Evolutionary conservation across 2,113 vertebrate genomes (phyloP), one percentile per base, ranked within the genome.

Genomic region (Lagopus leucura): DNA sequence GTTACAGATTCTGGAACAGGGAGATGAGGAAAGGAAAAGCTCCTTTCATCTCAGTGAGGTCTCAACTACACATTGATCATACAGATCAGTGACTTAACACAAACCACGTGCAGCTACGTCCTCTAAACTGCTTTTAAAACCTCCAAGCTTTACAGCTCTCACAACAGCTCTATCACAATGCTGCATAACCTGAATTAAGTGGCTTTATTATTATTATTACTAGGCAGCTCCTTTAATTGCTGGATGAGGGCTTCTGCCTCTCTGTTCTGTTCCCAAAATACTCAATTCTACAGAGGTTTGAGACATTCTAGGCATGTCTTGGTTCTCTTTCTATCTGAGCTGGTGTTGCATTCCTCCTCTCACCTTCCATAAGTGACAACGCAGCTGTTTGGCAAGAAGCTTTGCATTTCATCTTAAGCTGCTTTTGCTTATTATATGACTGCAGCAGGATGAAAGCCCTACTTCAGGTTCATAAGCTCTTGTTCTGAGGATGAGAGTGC

Each of bases 361-460:
- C 7, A 2, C 61, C 77, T 79, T 47, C 81, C 28, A 0, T 5
- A 55, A 15, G 52, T 71, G 52, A 14, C 75, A 27, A 6, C 54
- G 3, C 8, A 34, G 5, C 42, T 87, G 50, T 15, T 11, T n/a
- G 58, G 84, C 58, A 45, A 87, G 78, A 16, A 89, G 91, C 75
- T 82, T 80, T 74, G 60, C 28, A 7, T 82, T 81, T 91, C 60
- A 91, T 85, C 87, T 64, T 64, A 77, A 93, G 72, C 69, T 74
- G 45, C 78, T 95, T 93, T 82, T 76, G 64, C 45, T 89, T 34
- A 21, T 79, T 76, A 76, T 19, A 8, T 61, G 71, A 36, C 55
- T 73, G 54, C 15, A 38, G 83, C 1, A 19, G 67, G 89, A 45
- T 45, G 75, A 63, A 87, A 89, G 55, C 72, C 40, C 63, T 4